phyloP scores from a whole-genome alignment of 2,888 invertebrate species.

The Sthenelais limicola region DNA sequence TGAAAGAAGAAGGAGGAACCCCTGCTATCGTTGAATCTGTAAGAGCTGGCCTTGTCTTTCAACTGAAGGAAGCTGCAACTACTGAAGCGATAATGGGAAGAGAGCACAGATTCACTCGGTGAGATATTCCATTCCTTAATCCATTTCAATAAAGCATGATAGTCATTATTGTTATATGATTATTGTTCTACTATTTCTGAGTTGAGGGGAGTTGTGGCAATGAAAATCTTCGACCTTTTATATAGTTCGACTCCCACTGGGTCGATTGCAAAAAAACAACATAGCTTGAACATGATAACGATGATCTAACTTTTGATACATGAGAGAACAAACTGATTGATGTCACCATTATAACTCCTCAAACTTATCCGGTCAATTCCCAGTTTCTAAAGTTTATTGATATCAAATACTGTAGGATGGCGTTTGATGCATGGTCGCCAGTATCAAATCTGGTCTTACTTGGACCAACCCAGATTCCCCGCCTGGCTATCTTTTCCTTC shows the following conservation, averaged over 20 bases:
- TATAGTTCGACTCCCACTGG: too few relatives aligned
- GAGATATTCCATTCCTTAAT: neutral
- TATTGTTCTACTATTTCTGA: too few relatives aligned
- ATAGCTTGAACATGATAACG: too few relatives aligned
- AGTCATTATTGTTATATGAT: too few relatives aligned
- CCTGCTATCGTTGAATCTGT: conserved; percentile 86
- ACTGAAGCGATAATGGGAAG: conserved; percentile 80
- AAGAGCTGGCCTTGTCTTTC: conserved; percentile 87
- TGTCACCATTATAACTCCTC: neutral
- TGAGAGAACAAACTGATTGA: neutral
- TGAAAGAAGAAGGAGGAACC: conserved; percentile 80
- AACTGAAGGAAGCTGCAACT: conserved; percentile 86
- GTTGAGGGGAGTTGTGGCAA: too few relatives aligned
- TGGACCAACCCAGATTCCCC: conserved; percentile 75
- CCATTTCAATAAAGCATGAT: too few relatives aligned
- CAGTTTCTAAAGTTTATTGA: too few relatives aligned
- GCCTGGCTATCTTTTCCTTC: conserved; percentile 87
- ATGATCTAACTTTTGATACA: neutral
- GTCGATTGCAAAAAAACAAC: too few relatives aligned
- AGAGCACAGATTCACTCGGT: conserved; percentile 68
- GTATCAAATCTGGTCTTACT: conserved; percentile 78
- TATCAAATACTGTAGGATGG: conserved; percentile 53
- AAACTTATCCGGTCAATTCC: neutral
- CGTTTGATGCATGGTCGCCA: conserved; percentile 76
- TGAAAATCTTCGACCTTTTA: too few relatives aligned